These are phyloP conservation scores for Andrena cerasifolii DNA, from an alignment of 1,140 invertebrate species.

Conservation along the genomic window DNA sequence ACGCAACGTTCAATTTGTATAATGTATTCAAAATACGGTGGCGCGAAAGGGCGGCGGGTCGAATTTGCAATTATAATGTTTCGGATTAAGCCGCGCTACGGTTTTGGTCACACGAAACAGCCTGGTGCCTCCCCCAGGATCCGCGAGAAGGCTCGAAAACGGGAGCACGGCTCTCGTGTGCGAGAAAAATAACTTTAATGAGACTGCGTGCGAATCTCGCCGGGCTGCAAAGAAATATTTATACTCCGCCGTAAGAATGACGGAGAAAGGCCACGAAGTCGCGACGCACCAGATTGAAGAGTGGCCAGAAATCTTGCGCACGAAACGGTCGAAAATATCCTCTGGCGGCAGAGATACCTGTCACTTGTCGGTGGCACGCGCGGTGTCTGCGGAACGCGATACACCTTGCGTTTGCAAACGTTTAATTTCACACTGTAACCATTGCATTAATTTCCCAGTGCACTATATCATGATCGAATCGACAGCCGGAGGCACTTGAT, in stretches of 20 bases:
- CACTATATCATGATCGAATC: neutral
- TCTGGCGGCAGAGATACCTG: neutral
- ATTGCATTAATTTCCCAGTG: constrained; percentile 7
- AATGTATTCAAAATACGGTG: constrained; percentile 47
- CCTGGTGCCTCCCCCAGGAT: neutral
- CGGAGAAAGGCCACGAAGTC: no score
- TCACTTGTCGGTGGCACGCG: neutral
- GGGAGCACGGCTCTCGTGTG: neutral
- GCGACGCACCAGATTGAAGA: no score
- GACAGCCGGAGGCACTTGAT: constrained; percentile 16
- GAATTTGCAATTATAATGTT: constrained; percentile 48
- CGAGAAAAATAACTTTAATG: neutral
- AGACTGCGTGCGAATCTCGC: neutral
- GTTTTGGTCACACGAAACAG: constrained; percentile 1
- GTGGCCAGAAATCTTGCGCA: no score
- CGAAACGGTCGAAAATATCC: neutral
- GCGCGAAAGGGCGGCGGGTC: neutral
- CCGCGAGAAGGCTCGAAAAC: neutral
- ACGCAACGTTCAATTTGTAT: constrained; percentile 49
- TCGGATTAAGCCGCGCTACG: constrained; percentile 31
- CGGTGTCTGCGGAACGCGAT: neutral
- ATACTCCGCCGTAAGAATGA: neutral
- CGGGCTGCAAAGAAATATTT: neutral
- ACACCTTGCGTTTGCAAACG: neutral
- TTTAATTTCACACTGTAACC: constrained; percentile 25